Conservation (phyloP, 37 sponge, comb jelly and placozoan species). For the Bolinopsis microptera region DNA sequence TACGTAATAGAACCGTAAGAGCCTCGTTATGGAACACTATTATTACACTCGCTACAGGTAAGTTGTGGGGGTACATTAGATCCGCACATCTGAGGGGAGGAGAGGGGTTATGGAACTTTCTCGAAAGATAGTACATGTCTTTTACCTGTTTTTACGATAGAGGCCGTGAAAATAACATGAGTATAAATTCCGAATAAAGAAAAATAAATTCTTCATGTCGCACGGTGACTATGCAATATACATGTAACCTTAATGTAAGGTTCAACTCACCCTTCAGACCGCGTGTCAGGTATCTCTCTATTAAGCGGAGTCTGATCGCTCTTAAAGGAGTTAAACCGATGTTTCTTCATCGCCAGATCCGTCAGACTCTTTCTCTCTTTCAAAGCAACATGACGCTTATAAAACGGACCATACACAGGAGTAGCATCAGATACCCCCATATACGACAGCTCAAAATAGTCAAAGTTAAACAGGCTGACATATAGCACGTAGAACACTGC, state of each 20-base stretch:
- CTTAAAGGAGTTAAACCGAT: constrained; percentile 43
- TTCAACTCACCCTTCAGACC: constrained; percentile 48
- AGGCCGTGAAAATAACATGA: no score
- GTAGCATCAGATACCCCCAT: not conserved
- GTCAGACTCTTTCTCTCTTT: not conserved
- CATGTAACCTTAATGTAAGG: no score
- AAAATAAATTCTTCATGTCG: no score
- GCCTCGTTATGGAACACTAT: constrained; percentile 65
- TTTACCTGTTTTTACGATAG: no score
- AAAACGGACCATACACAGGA: constrained; percentile 36
- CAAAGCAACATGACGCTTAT: constrained; percentile 13
- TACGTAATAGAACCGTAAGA: constrained; percentile 77
- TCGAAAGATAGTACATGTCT: no score
- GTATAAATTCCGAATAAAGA: no score
- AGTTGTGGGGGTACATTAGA: constrained; percentile 49
- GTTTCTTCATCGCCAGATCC: constrained; percentile 38
- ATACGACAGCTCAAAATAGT: constrained; percentile 30
- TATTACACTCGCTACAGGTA: constrained; percentile 29
- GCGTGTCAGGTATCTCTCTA: constrained; percentile 1
- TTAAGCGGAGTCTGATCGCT: constrained; percentile 20
- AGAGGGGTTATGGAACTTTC: no score
- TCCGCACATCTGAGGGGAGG: not conserved
- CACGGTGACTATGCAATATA: no score
- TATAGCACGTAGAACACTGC: constrained; percentile 4
- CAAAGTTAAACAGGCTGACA: not conserved